Evolutionary conservation across 2,888 invertebrate species (phyloP).

Genomic region (Xestia c-nigrum): DNA sequence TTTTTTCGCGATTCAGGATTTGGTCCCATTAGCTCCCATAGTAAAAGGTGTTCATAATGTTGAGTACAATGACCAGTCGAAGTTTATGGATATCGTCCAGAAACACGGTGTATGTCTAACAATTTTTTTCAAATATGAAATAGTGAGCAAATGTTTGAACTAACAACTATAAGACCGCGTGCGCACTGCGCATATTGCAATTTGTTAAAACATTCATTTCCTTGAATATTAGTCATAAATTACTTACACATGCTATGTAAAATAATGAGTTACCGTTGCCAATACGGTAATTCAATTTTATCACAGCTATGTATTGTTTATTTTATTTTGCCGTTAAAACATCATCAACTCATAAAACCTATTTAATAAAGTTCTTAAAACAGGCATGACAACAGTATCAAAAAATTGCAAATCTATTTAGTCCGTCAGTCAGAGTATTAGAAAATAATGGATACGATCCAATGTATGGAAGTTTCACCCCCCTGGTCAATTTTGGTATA

Average conservation of each 20-base stretch:
- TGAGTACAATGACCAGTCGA: no score
- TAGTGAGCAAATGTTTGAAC: neutral
- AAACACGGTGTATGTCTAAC: neutral
- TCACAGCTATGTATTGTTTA: neutral
- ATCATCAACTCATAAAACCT: neutral
- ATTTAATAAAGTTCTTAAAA: neutral
- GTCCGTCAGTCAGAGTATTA: no score
- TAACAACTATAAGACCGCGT: neutral
- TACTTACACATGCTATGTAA: constrained; percentile 1
- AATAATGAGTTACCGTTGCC: constrained; percentile 33
- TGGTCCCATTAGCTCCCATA: no score
- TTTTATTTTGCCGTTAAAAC: neutral
- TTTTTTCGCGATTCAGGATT: no score
- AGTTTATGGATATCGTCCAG: neutral
- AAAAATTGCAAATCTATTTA: no score
- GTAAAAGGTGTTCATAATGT: no score
- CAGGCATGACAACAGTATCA: no score
- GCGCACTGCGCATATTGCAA: neutral
- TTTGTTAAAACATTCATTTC: neutral
- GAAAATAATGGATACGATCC: no score
- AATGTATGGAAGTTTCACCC: no score
- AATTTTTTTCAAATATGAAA: neutral
- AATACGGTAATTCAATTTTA: constrained; percentile 6
- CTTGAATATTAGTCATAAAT: constrained; percentile 9
- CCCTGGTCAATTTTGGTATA: no score